These are phyloP conservation scores for Drosophila lini DNA, from an alignment of 1,140 invertebrate species.

Conservation along the genomic window DNA sequence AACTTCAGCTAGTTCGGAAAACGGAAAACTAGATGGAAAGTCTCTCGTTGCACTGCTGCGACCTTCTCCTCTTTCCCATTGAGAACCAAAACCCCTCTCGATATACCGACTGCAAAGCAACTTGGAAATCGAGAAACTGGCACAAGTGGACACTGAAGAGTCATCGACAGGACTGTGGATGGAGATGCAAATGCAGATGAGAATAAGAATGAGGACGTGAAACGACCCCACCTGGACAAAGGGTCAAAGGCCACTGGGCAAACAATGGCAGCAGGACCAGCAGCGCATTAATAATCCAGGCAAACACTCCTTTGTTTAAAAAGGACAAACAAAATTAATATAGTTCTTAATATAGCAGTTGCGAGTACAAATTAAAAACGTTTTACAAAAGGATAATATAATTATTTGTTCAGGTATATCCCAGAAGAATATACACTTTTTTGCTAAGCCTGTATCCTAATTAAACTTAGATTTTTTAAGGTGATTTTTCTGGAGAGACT, in stretches of 20 bases:
- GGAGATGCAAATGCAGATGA: constrained; percentile 21
- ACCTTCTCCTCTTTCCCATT: constrained; percentile 17
- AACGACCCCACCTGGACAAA: constrained; percentile 32
- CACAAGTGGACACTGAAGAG: constrained; percentile 59
- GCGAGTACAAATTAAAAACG: neutral
- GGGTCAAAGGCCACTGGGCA: constrained; percentile 54
- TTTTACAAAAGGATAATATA: neutral
- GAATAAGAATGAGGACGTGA: constrained; percentile 7
- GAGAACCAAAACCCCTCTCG: neutral
- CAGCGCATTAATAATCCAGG: constrained; percentile 20
- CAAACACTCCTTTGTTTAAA: neutral
- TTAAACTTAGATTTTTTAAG: neutral
- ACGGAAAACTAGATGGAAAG: constrained; percentile 19
- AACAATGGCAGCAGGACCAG: constrained; percentile 27
- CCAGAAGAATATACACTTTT: no score
- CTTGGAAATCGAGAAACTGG: constrained; percentile 55
- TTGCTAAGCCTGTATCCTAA: no score
- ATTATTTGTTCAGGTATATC: neutral
- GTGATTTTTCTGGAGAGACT: neutral
- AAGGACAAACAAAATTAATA: neutral
- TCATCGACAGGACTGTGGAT: constrained; percentile 33
- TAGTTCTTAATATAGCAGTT: neutral
- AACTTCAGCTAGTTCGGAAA: constrained; percentile 16
- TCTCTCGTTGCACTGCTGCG: constrained; percentile 17
- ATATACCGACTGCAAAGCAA: neutral